phyloP scores from a whole-genome alignment of 2,888 invertebrate genomes.

The Ctenicera cuprea region DNA sequence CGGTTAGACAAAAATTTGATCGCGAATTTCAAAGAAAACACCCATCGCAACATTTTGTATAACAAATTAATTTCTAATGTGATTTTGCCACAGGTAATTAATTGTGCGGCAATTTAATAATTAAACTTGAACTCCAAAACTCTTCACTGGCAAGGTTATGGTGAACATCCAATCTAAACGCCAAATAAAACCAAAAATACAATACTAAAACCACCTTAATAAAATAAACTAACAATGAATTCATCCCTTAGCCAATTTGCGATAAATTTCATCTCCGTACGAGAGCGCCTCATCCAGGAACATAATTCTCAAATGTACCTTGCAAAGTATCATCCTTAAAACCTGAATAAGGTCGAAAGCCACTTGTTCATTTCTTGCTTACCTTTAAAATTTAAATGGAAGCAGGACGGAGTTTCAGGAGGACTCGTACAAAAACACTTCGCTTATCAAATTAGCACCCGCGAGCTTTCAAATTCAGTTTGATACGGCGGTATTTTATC shows the following conservation, averaged over 20 bases:
- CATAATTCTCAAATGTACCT: conserved; percentile 1
- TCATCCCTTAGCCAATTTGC: background rate
- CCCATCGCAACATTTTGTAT: too few relatives aligned
- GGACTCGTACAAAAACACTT: conserved; percentile 15
- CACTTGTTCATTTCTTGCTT: background rate
- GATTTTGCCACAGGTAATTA: background rate
- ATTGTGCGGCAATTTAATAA: conserved; percentile 8
- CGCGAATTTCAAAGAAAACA: too few relatives aligned
- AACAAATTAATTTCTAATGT: too few relatives aligned
- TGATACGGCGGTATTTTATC: conserved; percentile 31
- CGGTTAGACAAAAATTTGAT: too few relatives aligned
- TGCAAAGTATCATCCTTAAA: background rate
- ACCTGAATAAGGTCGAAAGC: conserved; percentile 1
- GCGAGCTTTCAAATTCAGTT: conserved; percentile 8
- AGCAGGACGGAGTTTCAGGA: background rate
- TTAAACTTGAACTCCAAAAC: conserved; percentile 21
- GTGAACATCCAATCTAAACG: background rate
- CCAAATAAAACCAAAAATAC: background rate
- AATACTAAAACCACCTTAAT: background rate
- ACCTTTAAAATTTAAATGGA: conserved; percentile 23
- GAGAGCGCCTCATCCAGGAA: background rate
- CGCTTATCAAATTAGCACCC: conserved; percentile 28
- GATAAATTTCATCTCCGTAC: background rate
- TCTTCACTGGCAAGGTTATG: conserved; percentile 4
- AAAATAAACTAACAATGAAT: conserved; percentile 11